Evolutionary conservation across 2,113 vertebrate species (phyloP).

Genomic region (Empidonax alnorum): DNA sequence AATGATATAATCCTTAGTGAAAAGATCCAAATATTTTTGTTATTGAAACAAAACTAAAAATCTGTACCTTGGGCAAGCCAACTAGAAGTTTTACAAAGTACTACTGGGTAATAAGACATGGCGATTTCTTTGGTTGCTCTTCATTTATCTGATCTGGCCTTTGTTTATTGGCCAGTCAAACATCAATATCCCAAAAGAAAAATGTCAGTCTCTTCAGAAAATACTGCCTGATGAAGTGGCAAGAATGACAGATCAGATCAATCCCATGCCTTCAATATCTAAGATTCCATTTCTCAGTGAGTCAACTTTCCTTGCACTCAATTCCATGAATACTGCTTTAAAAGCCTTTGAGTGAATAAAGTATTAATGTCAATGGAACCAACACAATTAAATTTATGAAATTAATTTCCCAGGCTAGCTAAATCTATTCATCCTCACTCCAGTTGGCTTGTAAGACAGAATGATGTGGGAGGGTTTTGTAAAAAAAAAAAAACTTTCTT

Average conservation of each 20-base stretch:
- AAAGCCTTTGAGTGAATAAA: constrained; percentile 41
- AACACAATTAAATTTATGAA: constrained; percentile 39
- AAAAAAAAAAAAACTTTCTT: neutral
- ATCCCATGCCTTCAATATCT: neutral
- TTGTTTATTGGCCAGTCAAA: neutral
- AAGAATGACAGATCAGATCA: neutral
- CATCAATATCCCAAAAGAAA: neutral
- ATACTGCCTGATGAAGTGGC: neutral
- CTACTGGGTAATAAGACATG: neutral
- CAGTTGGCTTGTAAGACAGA: constrained; percentile 26
- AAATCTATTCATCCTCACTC: neutral
- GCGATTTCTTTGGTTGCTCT: neutral
- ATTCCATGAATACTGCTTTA: neutral
- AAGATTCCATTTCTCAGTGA: neutral
- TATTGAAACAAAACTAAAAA: neutral
- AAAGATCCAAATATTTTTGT: neutral
- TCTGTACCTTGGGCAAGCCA: neutral
- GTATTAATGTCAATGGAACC: constrained; percentile 14
- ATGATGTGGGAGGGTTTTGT: neutral
- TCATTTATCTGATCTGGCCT: neutral
- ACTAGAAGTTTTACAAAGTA: neutral
- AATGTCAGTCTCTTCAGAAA: neutral
- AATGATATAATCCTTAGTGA: neutral
- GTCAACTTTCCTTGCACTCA: neutral
- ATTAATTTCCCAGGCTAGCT: constrained; percentile 25